Conservation (phyloP, 2,113 vertebrate species). For the Mystacornis crossleyi region DNA sequence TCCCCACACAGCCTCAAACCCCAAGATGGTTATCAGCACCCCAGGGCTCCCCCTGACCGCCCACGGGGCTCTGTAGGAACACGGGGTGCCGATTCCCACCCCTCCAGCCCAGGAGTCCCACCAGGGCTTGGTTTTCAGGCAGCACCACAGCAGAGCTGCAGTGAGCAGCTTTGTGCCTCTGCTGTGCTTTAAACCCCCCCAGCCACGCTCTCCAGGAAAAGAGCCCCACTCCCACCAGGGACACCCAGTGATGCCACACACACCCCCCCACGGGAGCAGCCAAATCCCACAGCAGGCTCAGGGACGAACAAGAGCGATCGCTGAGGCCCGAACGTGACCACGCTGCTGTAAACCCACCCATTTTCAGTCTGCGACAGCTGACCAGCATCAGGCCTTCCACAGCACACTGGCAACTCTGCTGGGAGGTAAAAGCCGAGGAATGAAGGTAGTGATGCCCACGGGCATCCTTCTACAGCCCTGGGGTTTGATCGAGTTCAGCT, state of each 20-base stretch:
- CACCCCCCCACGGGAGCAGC: fast-evolving
- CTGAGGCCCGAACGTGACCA: not conserved
- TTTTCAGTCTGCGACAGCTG: not conserved
- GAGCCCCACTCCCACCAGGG: not conserved
- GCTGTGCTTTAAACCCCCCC: not conserved
- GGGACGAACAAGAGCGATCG: fast-evolving
- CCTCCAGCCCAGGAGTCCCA: not conserved
- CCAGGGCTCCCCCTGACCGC: not conserved
- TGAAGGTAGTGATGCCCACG: not conserved
- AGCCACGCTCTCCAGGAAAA: fast-evolving
- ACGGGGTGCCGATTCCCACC: not conserved
- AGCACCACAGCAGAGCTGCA: not conserved
- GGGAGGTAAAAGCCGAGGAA: not conserved
- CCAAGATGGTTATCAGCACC: not conserved
- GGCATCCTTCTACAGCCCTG: not conserved
- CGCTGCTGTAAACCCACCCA: not conserved
- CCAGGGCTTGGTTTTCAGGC: not conserved
- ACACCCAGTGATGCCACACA: not conserved
- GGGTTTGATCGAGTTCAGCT: not conserved
- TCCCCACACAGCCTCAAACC: not conserved
- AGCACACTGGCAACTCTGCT: not conserved
- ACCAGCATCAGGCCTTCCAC: not conserved
- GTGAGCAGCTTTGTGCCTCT: not conserved
- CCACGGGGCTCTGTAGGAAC: not conserved
- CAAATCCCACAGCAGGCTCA: not conserved